phyloP scores from a whole-genome alignment of 2,888 invertebrate genomes.

The Nematopogon swammerdamellus region DNA sequence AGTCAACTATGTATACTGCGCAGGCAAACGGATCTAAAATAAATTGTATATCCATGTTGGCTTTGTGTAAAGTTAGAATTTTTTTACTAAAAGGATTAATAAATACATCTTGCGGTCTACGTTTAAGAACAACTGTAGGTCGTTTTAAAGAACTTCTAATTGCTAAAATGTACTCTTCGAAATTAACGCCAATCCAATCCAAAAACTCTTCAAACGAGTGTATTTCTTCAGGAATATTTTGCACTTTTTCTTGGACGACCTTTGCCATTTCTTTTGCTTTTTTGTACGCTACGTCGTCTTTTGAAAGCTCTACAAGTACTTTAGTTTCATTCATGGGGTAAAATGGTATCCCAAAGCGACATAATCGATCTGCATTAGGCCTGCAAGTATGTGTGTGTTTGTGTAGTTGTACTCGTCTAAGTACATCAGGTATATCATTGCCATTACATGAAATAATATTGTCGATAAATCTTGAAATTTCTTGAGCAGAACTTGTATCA shows the following conservation, averaged over 20 bases:
- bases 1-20: slow-evolving; percentile 18
- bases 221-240: slow-evolving; percentile 5
- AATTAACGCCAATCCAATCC: slow-evolving; percentile 3
- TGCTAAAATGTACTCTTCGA: slow-evolving; percentile 10
- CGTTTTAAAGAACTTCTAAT: slow-evolving; percentile 8
- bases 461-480: slow-evolving; percentile 9
- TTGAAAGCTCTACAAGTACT: neutral
- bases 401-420: slow-evolving; percentile 9
- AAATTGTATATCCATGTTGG: slow-evolving; percentile 26
- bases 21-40: slow-evolving; percentile 21
- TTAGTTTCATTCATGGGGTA: slow-evolving; percentile 12
- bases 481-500: slow-evolving; percentile 6
- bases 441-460: slow-evolving; percentile 13
- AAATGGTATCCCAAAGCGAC: slow-evolving; percentile 13
- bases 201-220: slow-evolving; percentile 9
- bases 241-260: slow-evolving; percentile 2
- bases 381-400: slow-evolving; percentile 13
- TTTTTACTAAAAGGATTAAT: slow-evolving; percentile 14
- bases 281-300: slow-evolving; percentile 5
- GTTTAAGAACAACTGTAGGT: slow-evolving; percentile 7
- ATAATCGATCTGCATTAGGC: slow-evolving; percentile 10
- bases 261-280: slow-evolving; percentile 6
- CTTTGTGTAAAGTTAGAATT: slow-evolving; percentile 15
- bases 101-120: slow-evolving; percentile 8
- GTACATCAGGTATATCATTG: slow-evolving; percentile 8